Evolutionary conservation across 2,888 invertebrate genomes (phyloP).

Genomic region (Scaptomyza caliginosa): DNA sequence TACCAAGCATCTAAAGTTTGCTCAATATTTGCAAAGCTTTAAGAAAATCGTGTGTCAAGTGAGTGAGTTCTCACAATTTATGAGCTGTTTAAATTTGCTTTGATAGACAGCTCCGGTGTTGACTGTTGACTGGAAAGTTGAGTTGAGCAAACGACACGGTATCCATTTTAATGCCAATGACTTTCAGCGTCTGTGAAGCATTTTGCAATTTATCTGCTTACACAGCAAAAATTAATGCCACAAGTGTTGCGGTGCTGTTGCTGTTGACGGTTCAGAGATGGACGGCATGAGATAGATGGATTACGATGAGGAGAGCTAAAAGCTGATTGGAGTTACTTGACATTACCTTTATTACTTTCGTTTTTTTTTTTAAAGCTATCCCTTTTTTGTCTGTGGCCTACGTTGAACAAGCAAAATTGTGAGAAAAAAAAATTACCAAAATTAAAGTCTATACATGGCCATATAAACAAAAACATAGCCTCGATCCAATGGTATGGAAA

Average conservation of each 20-base stretch:
- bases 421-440: slow-evolving; percentile 29
- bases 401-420: slow-evolving; percentile 45
- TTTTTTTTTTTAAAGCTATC: too few relatives aligned
- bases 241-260: slow-evolving; percentile 43
- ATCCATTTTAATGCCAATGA: slow-evolving; percentile 71
- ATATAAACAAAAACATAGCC: slow-evolving; percentile 19
- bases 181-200: slow-evolving; percentile 62
- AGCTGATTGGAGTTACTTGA: slow-evolving; percentile 36
- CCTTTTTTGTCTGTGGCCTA: too few relatives aligned
- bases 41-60: background rate
- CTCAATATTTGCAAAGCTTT: slow-evolving; percentile 2
- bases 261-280: background rate
- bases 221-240: slow-evolving; percentile 77
- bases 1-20: background rate
- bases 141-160: slow-evolving; percentile 48
- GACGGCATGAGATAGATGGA: background rate
- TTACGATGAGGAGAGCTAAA: background rate
- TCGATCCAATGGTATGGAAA: slow-evolving; percentile 44
- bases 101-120: slow-evolving; percentile 32
- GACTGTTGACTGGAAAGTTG: slow-evolving; percentile 20
- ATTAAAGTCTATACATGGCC: slow-evolving; percentile 36
- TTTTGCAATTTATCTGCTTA: slow-evolving; percentile 77
- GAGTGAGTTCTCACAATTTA: slow-evolving; percentile 12
- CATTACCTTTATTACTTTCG: slow-evolving; percentile 22
- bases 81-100: slow-evolving; percentile 30